Evolutionary conservation across 2,888 invertebrate genomes (phyloP), one percentile per base, ranked within the genome.

Genomic region (Strigamia transsilvanica): DNA sequence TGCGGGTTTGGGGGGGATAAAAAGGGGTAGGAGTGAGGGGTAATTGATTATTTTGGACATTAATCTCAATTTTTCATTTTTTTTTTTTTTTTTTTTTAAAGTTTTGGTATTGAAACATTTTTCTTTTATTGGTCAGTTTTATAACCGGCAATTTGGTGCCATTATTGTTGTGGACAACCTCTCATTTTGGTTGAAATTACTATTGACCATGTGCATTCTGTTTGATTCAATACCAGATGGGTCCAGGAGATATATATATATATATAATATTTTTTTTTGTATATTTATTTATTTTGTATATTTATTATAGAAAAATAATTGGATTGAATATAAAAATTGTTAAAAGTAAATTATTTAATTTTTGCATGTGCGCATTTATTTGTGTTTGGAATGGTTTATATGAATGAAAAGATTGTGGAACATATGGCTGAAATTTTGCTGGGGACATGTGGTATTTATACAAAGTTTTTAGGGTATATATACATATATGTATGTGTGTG

Each of bases 91-190:
- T 34, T 34, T 38, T 38, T 9, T 4, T 5, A 38, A 38, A 38
- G 21, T 27, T 27, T 6, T 6, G 1, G n/a, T 56, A 18, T 56
- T 18, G 56, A 18, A 56, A 56, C 15, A 56, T 6, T 56, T 56
- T 5, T 56, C 1, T 73, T 66, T 32, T 73, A 73, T 73, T 73
- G 73, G 73, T 73, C 73, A 73, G 73, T 73, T 73, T 73, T 73
- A 73, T 73, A 73, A 73, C 73, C 73, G 9, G 1, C 32, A 73
- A 73, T 73, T 73, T 73, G 32, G 13, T 10, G 73, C 73, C 27
- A 32, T 73, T 73, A 12, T 73, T 6, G 32, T 12, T 27, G 73
- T 13, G 27, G 9, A 27, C 32, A 23, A 18, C 61, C 61, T 66
- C 61, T 66, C n/a, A 21, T 66, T 66, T 66, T 9, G 46, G n/a